phyloP scores from a whole-genome alignment of 2,113 vertebrate genomes.

The Notechis scutatus region DNA sequence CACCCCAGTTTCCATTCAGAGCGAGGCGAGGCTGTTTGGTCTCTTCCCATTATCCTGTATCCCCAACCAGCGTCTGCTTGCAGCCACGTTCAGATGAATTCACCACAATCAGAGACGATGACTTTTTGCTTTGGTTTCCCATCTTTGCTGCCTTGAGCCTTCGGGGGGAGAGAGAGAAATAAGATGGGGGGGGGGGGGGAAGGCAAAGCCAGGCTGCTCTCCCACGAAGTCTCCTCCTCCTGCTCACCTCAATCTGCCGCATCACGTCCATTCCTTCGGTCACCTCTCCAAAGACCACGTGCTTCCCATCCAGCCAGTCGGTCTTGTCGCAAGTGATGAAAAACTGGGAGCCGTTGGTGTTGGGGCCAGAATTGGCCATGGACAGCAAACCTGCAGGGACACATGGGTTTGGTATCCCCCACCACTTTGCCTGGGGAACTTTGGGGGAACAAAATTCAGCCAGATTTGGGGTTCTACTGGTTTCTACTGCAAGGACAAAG shows the following conservation, averaged over 20 bases:
- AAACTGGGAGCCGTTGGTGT: constrained; percentile 92
- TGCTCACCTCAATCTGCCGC: constrained; percentile 81
- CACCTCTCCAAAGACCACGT: constrained; percentile 93
- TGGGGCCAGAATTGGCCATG: constrained; percentile 90
- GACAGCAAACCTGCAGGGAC: constrained; percentile 77
- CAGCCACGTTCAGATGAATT: constrained; percentile 71
- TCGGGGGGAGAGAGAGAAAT: constrained; percentile 1
- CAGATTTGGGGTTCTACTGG: neutral
- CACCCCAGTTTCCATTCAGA: neutral
- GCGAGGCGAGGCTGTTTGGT: neutral
- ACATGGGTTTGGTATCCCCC: neutral
- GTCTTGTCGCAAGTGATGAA: constrained; percentile 93
- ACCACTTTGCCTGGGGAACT: neutral
- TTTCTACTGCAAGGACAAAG: neutral
- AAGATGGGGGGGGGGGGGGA: neutral
- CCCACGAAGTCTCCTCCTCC: accelerated
- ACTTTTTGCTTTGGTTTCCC: constrained; percentile 94
- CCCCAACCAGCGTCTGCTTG: neutral
- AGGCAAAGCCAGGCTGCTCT: accelerated
- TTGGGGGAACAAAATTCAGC: neutral
- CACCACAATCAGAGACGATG: constrained; percentile 92
- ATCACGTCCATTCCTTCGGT: constrained; percentile 91
- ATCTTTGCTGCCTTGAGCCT: constrained; percentile 91
- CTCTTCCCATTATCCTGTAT: neutral
- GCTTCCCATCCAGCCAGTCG: constrained; percentile 91